Base-by-base conservation (phyloP, 2,113 vertebrate genomes). In the Strix uralensis region DNA sequence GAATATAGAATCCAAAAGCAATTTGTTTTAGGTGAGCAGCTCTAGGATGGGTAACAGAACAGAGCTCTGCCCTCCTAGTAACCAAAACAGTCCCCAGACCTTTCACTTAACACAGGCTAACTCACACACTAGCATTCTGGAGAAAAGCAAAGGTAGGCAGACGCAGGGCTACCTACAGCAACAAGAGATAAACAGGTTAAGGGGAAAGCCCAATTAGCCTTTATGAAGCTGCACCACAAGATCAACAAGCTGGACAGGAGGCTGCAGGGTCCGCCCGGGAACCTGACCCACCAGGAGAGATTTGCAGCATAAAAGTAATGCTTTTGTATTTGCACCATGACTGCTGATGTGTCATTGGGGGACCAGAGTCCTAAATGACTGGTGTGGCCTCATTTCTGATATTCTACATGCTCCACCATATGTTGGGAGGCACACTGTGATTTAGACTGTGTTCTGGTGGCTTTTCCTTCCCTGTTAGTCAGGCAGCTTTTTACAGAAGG, bases 221-320 rank as follows among this genome's bases (percentile, higher is more conserved):
- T 55, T 26, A 32, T 20, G 36, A 58, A 88, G 27, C 51, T 58
- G 17, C 34, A 55, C 7, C 67, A 62, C 47, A 63, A 27, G 49
- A n/a, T 36, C 69, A 72, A 20, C 23, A 58, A 22, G 44, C n/a
- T 67, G 62, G 36, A 51, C 4, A 75, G 38, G 23, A 86, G 44
- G n/a, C 57, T 80, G 17, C 25, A 40, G 69, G 71, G 27, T 17
- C 30, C 79, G 49, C 16, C 21, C 13, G 44, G 27, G 21, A 83
- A 32, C 16, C 5, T 38, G 34, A 70, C 32, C 19, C 40, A 69
- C 14, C 23, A 51, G 18, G 21, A 91, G 44, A 71, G 22, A 26
- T 49, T 7, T 65, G 62, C 26, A 61, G 81, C 81, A 70, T 27
- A 32, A 4, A n/a, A 47, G 5, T 10, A 26, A 78, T 0, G 0